A percentile compares a stretch with the other conserved stretches of the same genome.
Evolutionary conservation across 1,140 invertebrate genomes (phyloP).

Genomic region (Lordiphosa collinella): DNA sequence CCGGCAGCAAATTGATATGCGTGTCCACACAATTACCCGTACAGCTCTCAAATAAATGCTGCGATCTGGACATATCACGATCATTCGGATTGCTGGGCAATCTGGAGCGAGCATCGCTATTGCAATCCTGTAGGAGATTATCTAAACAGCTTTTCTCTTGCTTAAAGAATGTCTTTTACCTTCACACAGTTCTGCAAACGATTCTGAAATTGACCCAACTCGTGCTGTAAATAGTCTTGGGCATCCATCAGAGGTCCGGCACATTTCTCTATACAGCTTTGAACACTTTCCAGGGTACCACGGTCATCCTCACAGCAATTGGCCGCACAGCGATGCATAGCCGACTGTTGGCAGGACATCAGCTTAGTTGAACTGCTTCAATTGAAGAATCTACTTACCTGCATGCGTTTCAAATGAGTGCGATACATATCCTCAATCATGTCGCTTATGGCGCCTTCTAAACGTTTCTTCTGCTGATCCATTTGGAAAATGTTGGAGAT

Average conservation of each 20-base stretch:
- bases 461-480: constrained; percentile 87
- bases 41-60: constrained; percentile 90
- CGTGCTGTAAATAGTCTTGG: constrained; percentile 87
- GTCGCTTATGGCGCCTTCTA: constrained; percentile 89
- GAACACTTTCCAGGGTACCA: constrained; percentile 86
- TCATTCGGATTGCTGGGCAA: constrained; percentile 86
- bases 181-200: constrained; percentile 92
- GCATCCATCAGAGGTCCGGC: constrained; percentile 86
- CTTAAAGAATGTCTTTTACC: constrained; percentile 47
- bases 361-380: not conserved
- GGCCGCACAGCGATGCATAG: constrained; percentile 93
- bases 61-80: constrained; percentile 84
- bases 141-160: not conserved
- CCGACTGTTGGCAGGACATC: constrained; percentile 68
- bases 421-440: constrained; percentile 90
- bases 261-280: constrained; percentile 91
- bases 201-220: constrained; percentile 85
- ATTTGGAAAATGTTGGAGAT: constrained; percentile 80
- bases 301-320: constrained; percentile 90
- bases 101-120: constrained; percentile 88
- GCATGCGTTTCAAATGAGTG: constrained; percentile 89
- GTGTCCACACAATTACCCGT: constrained; percentile 91
- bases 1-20: constrained; percentile 88
- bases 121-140: constrained; percentile 82
- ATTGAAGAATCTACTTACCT: constrained; percentile 82